Conservation (phyloP, 2,113 vertebrate genomes). For the Percina caprodes region DNA sequence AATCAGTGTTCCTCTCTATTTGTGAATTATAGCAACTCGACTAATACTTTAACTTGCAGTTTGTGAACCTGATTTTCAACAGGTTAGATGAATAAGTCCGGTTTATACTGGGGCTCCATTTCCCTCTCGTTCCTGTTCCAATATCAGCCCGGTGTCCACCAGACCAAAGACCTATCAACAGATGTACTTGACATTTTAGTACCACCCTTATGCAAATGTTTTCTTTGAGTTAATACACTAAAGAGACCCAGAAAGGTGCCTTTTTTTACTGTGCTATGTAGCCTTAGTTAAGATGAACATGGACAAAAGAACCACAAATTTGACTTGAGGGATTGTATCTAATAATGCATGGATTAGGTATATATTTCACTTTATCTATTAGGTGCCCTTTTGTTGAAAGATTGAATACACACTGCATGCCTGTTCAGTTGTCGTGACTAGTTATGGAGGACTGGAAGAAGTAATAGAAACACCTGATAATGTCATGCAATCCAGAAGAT, state of each 20-base stretch:
- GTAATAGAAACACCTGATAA: conserved; percentile 4
- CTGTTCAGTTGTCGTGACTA: background rate
- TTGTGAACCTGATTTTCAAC: conserved; percentile 6
- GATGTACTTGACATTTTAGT: conserved; percentile 37
- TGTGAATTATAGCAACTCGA: conserved; percentile 5
- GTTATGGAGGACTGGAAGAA: conserved; percentile 5
- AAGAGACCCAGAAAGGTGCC: conserved; percentile 25
- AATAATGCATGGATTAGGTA: conserved; percentile 11
- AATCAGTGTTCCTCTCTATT: conserved; percentile 8
- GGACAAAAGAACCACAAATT: background rate
- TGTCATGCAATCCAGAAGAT: conserved; percentile 2
- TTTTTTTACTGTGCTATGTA: conserved; percentile 17
- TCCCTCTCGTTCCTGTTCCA: conserved; percentile 44
- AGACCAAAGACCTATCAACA: conserved; percentile 58
- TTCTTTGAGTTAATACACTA: conserved; percentile 29
- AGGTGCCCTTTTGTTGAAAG: background rate
- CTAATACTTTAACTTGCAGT: background rate
- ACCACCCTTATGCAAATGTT: conserved; percentile 31
- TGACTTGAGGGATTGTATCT: conserved; percentile 21
- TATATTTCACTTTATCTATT: conserved; percentile 17
- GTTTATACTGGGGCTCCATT: conserved; percentile 21
- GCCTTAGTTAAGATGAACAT: conserved; percentile 14
- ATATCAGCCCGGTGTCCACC: conserved; percentile 12
- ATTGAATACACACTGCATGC: conserved; percentile 1
- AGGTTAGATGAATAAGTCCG: conserved; percentile 4